Percentiles rank a stretch among this genome's conserved stretches.
Conservation (phyloP, 2,797 vertebrate genomes). For the Siniperca undulata region DNA sequence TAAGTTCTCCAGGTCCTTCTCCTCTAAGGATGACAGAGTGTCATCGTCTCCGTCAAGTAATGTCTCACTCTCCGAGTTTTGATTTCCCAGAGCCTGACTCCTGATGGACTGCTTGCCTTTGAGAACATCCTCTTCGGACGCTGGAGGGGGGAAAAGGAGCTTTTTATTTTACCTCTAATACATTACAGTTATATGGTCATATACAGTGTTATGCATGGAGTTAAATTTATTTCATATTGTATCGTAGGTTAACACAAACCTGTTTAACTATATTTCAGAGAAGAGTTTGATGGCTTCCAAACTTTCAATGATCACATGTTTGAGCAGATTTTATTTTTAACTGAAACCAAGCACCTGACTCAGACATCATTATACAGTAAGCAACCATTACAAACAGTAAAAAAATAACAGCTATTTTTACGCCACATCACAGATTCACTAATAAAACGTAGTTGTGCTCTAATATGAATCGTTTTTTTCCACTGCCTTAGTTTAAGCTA, state of each 20-base stretch:
- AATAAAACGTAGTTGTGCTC: not conserved
- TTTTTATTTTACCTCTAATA: conserved; percentile 40
- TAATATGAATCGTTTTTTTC: not conserved
- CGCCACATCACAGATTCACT: not conserved
- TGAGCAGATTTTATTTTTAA: conserved; percentile 1
- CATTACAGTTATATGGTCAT: not conserved
- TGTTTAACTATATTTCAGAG: conserved; percentile 1
- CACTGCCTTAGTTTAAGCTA: not conserved
- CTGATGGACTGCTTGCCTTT: conserved; percentile 97
- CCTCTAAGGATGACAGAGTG: conserved; percentile 94
- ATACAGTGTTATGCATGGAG: not conserved
- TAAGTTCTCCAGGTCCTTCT: conserved; percentile 96
- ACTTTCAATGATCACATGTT: conserved; percentile 8
- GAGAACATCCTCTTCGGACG: conserved; percentile 92
- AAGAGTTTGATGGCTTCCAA: not conserved
- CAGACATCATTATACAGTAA: not conserved
- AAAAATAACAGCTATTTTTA: conserved; percentile 4
- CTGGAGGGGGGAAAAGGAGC: conserved; percentile 81
- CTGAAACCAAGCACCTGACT: not conserved
- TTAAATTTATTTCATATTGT: not conserved
- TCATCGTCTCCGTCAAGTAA: conserved; percentile 94
- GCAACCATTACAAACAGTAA: not conserved
- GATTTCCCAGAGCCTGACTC: conserved; percentile 93
- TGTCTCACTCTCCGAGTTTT: conserved; percentile 93
- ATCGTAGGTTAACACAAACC: not conserved